Conservation (phyloP, 2,797 vertebrate species). For the Chloroceryle amazona region DNA sequence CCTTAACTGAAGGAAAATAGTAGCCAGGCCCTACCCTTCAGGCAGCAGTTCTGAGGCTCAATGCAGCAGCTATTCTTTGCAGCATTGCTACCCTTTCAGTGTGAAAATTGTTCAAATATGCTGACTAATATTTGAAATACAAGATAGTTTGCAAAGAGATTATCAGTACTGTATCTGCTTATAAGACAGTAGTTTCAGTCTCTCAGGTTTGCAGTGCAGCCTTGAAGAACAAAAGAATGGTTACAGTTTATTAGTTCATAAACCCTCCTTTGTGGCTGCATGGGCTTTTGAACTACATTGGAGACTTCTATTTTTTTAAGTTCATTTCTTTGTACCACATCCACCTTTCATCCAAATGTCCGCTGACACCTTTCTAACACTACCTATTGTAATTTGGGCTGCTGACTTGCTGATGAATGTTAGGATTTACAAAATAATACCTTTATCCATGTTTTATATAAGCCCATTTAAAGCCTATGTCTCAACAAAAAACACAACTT, state of each 20-base stretch:
- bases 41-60: not conserved
- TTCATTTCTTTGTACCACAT: not conserved
- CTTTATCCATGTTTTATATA: not conserved
- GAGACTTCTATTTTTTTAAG: not conserved
- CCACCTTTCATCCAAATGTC: not conserved
- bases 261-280: not conserved
- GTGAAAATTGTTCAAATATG: not conserved
- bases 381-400: not conserved
- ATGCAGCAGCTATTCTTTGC: not conserved
- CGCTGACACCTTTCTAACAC: not conserved
- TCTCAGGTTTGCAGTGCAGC: not conserved
- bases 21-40: not conserved
- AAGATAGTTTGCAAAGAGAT: not conserved
- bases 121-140: not conserved
- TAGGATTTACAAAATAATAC: not conserved
- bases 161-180: not conserved
- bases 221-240: not conserved
- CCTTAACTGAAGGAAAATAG: not conserved
- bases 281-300: not conserved
- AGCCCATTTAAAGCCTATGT: not conserved
- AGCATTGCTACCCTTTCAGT: accelerated
- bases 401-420: not conserved
- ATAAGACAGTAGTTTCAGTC: not conserved
- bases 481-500: not conserved
- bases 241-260: not conserved